Percentiles rank a stretch among this genome's conserved stretches.
Evolutionary conservation across 1,140 invertebrate genomes (phyloP).

Genomic region (Orchesella cincta): DNA sequence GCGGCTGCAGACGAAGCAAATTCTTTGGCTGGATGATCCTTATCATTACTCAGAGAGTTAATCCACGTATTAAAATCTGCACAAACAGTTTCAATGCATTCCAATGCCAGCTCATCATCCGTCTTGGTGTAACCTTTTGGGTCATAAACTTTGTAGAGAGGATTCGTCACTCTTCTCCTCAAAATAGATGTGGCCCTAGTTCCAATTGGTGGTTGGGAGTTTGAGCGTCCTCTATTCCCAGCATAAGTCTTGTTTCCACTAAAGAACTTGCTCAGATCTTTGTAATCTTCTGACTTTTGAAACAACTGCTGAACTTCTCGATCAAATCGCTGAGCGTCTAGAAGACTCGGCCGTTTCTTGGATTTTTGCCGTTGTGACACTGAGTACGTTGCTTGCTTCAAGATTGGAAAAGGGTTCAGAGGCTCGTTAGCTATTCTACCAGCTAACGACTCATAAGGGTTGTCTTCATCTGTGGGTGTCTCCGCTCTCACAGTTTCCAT

Average conservation of each 20-base stretch:
- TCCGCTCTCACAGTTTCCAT: not conserved
- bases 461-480: not conserved
- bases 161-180: not conserved
- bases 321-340: not conserved
- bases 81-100: conserved; percentile 20
- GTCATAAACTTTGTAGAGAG: conserved; percentile 19
- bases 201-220: too few species aligned
- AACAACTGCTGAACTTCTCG: not conserved
- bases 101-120: conserved; percentile 9
- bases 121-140: conserved; percentile 4
- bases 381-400: not conserved
- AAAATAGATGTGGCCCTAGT: too few species aligned
- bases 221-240: too few species aligned
- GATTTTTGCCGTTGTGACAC: not conserved
- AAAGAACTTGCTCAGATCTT: conserved; percentile 4
- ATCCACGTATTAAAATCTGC: conserved; percentile 20
- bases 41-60: not conserved
- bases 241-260: not conserved
- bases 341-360: not conserved
- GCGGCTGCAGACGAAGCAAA: not conserved
- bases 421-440: conserved; percentile 5
- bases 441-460: not conserved
- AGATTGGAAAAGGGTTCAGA: not conserved
- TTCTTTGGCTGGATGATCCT: not conserved
- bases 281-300: not conserved